A percentile compares a stretch with the other conserved stretches of the same genome.
Evolutionary conservation across 2,797 vertebrate genomes (phyloP).

Genomic region (Neopelma chrysocephalum): DNA sequence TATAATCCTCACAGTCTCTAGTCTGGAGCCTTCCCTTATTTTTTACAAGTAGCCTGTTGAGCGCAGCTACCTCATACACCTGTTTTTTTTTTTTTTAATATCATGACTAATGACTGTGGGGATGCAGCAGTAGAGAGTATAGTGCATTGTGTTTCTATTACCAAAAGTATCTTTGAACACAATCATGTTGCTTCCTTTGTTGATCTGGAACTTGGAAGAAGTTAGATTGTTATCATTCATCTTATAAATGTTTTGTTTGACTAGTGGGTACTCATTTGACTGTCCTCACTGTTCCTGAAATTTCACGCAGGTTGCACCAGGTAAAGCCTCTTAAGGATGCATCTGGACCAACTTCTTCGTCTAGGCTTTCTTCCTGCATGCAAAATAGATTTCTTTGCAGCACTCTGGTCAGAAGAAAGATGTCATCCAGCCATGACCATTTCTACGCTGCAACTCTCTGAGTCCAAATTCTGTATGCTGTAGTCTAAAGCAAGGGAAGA

Average conservation of each 20-base stretch:
- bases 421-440: background rate
- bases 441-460: background rate
- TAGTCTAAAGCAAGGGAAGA: background rate
- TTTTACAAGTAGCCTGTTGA: background rate
- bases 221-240: background rate
- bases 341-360: background rate
- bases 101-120: background rate
- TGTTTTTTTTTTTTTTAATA: background rate
- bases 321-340: background rate
- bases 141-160: background rate
- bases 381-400: background rate
- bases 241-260: background rate
- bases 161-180: background rate
- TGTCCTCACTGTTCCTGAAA: background rate
- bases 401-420: background rate
- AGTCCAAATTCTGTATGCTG: background rate
- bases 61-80: background rate
- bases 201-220: background rate
- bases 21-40: background rate
- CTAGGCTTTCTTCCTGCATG: background rate
- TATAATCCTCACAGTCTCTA: background rate
- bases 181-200: background rate
- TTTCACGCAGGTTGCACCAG: background rate
- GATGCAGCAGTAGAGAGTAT: background rate
- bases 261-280: background rate